These are phyloP conservation scores for Halesus radiatus DNA, from an alignment of 1,140 invertebrate species.

Conservation along the genomic window DNA sequence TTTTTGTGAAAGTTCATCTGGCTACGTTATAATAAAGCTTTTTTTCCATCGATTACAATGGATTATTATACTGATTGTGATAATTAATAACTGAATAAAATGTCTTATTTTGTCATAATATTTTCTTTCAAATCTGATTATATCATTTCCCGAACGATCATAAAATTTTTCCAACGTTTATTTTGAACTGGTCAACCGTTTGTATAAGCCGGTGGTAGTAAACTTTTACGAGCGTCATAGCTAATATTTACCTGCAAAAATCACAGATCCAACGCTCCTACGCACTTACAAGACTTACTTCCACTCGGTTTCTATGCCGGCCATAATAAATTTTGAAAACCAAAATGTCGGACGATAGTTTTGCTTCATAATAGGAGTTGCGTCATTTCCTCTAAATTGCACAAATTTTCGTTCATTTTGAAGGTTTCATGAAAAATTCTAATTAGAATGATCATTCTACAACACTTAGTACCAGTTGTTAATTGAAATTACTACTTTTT, in stretches of 20 bases:
- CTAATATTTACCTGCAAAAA: background rate
- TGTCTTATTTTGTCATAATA: too few relatives aligned
- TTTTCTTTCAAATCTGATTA: too few relatives aligned
- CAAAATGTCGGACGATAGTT: constrained; percentile 14
- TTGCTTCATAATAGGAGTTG: background rate
- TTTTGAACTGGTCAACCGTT: constrained; percentile 6
- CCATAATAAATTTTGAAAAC: constrained; percentile 5
- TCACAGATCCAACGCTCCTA: background rate
- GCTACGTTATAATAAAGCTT: too few relatives aligned
- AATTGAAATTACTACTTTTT: too few relatives aligned
- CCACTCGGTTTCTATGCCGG: background rate
- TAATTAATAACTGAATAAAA: too few relatives aligned
- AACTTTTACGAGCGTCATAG: background rate
- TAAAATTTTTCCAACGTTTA: background rate
- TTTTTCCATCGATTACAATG: too few relatives aligned
- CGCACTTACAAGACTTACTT: constrained; percentile 14
- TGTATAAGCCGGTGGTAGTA: background rate
- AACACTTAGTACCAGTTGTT: too few relatives aligned
- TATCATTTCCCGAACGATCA: background rate
- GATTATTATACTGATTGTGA: too few relatives aligned
- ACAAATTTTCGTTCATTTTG: too few relatives aligned
- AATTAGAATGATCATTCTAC: too few relatives aligned
- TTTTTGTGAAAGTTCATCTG: background rate
- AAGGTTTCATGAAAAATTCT: too few relatives aligned
- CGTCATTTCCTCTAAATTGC: too few relatives aligned